Evolutionary conservation across 2,797 vertebrate species (phyloP).

Genomic region (Huso huso): DNA sequence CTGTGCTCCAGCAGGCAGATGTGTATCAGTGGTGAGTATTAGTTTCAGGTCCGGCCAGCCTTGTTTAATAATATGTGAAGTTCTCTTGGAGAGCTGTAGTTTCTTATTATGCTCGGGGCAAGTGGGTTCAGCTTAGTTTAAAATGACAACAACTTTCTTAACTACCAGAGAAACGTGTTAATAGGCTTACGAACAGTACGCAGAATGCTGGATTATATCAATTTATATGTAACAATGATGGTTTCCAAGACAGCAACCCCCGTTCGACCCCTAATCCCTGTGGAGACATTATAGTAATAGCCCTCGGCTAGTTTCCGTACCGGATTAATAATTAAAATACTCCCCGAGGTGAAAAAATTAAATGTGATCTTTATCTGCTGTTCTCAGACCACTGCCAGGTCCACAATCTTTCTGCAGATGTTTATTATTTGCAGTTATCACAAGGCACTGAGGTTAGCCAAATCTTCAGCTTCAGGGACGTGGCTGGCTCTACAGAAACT

Average conservation of each 20-base stretch:
- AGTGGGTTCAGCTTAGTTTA: too few relatives aligned
- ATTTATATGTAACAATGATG: background rate
- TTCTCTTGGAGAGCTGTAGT: too few relatives aligned
- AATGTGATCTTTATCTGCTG: slow-evolving; percentile 2
- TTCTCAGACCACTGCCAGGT: background rate
- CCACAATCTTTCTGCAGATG: background rate
- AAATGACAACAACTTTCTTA: too few relatives aligned
- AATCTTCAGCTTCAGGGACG: background rate
- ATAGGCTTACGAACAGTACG: background rate
- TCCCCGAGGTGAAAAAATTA: background rate
- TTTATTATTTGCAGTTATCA: background rate
- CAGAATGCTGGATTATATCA: background rate
- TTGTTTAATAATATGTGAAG: too few relatives aligned
- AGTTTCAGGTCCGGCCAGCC: too few relatives aligned
- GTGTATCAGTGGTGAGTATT: too few relatives aligned
- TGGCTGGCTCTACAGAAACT: background rate
- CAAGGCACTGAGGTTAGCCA: background rate
- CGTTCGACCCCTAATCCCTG: background rate
- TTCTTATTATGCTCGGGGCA: too few relatives aligned
- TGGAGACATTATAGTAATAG: slow-evolving; percentile 1
- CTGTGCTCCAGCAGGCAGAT: too few relatives aligned
- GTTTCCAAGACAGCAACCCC: background rate
- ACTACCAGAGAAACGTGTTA: too few relatives aligned
- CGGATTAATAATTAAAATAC: background rate
- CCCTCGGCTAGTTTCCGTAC: background rate